phyloP scores from a whole-genome alignment of 1,140 invertebrate species.

The Caerostris extrusa region DNA sequence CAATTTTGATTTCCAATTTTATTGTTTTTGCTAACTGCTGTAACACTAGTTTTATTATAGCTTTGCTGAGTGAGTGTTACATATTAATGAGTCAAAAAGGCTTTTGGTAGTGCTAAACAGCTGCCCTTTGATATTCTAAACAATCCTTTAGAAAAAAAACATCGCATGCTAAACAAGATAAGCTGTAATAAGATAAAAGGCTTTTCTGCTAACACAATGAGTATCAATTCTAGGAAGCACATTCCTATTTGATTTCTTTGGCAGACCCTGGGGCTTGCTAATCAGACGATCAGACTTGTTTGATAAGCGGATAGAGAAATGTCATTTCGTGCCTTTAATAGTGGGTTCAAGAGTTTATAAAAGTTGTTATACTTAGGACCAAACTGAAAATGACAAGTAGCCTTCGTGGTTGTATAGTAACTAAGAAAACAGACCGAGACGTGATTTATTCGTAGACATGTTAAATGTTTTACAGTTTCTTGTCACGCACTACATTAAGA shows the following conservation, averaged over 20 bases:
- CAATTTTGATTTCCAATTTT: background rate
- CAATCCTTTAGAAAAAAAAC: background rate
- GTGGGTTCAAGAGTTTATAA: background rate
- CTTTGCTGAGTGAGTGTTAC: background rate
- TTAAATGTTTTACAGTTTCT: background rate
- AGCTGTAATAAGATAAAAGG: background rate
- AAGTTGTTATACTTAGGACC: background rate
- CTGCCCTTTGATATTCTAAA: background rate
- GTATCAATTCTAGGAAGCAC: background rate
- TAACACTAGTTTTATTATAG: background rate
- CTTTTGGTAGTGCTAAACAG: background rate
- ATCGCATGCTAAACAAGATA: conserved; percentile 11
- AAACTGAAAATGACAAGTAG: background rate
- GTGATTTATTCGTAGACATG: background rate
- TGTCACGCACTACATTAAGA: background rate
- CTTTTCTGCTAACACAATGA: conserved; percentile 37
- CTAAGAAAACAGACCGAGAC: background rate
- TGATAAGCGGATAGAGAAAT: conserved; percentile 38
- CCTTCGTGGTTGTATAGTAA: background rate
- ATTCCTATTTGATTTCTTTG: conserved; percentile 35
- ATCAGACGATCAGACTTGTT: conserved; percentile 40
- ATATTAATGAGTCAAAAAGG: conserved; percentile 3
- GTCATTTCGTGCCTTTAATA: background rate
- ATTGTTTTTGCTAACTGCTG: background rate
- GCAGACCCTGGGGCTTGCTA: conserved; percentile 16